Evolutionary conservation across 2,888 invertebrate species (phyloP).

Genomic region (Eledone cirrhosa): DNA sequence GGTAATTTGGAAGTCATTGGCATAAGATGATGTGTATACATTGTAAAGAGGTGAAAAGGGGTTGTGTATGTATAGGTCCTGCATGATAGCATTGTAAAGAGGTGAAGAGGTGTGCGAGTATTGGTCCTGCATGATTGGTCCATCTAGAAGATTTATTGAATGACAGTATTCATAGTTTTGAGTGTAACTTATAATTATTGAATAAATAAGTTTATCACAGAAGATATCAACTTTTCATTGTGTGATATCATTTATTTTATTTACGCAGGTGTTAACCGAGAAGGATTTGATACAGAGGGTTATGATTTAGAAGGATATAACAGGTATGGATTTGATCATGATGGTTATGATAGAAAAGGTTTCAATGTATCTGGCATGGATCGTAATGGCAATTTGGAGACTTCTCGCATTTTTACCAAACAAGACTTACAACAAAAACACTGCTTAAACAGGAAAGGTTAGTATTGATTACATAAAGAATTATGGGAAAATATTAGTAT

Average conservation of each 20-base stretch:
- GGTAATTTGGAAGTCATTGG: too few relatives aligned
- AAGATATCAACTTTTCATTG: not conserved
- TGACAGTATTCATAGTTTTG: too few relatives aligned
- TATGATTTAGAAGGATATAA: conserved; percentile 54
- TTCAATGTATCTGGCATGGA: conserved; percentile 52
- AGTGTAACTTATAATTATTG: not conserved
- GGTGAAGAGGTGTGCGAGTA: too few relatives aligned
- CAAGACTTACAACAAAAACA: conserved; percentile 46
- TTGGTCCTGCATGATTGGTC: too few relatives aligned
- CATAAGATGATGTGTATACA: too few relatives aligned
- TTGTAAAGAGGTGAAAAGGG: too few relatives aligned
- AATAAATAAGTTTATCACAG: not conserved
- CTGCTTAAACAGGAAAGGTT: conserved; percentile 54
- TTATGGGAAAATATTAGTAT: too few relatives aligned
- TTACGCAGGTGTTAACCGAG: conserved; percentile 57
- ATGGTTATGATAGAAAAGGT: conserved; percentile 55
- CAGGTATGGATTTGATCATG: conserved; percentile 52
- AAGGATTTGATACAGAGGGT: conserved; percentile 57
- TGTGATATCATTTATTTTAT: not conserved
- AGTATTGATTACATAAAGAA: not conserved
- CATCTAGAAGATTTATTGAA: too few relatives aligned
- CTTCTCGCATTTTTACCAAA: conserved; percentile 45
- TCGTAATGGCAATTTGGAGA: conserved; percentile 46
- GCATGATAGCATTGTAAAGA: too few relatives aligned
- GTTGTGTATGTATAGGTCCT: too few relatives aligned